A percentile compares a stretch with the other conserved stretches of the same genome.
phyloP scores from a whole-genome alignment of 2,888 invertebrate species.

The Heteromyza rotundicornis region DNA sequence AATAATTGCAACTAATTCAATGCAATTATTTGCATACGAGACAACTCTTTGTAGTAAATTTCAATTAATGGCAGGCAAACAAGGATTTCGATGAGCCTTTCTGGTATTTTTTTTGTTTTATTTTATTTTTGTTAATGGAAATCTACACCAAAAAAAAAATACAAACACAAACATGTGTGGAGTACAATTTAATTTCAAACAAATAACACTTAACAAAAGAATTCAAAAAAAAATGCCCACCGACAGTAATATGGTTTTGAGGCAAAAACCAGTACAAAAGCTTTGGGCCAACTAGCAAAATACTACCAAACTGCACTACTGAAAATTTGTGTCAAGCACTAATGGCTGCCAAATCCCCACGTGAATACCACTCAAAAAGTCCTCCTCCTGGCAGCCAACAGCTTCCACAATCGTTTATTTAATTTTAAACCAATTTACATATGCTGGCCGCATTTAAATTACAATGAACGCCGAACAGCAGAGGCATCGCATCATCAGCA shows the following conservation, averaged over 20 bases:
- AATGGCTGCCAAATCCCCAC: background rate
- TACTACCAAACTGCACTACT: no score
- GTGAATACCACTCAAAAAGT: background rate
- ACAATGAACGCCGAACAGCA: background rate
- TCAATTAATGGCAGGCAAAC: constrained; percentile 32
- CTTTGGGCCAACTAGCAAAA: no score
- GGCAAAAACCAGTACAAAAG: no score
- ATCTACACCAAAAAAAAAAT: no score
- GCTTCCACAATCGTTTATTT: background rate
- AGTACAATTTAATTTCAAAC: background rate
- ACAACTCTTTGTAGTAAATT: constrained; percentile 27
- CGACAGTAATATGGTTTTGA: no score
- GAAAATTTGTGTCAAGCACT: no score
- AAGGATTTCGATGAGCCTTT: background rate
- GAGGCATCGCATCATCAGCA: background rate
- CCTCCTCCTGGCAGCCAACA: no score
- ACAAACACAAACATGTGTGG: background rate
- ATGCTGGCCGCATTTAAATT: background rate
- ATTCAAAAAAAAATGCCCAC: no score
- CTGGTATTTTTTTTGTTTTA: background rate
- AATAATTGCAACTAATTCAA: constrained; percentile 21
- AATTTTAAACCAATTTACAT: constrained; percentile 7
- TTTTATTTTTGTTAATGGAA: background rate
- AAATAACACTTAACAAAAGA: background rate
- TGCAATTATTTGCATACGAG: constrained; percentile 22